Evolutionary conservation across 2,113 vertebrate species (phyloP), one percentile per base, ranked within the genome.

Genomic region (Colius striatus): DNA sequence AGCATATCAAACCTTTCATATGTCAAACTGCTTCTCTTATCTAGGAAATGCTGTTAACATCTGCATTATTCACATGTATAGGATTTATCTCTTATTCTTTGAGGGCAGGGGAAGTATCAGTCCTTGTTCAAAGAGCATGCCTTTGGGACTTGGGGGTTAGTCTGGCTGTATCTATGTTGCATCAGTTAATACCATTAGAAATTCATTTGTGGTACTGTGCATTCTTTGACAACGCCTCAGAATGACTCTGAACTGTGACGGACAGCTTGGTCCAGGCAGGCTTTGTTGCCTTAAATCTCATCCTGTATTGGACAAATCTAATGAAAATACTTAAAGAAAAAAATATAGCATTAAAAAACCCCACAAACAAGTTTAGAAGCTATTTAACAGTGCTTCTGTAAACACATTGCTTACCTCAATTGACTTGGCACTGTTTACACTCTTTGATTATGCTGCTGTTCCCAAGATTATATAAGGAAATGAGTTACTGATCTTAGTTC

Each of bases 401-500:
- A 95, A 76, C 17, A 82, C 26, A 11, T 54, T 66, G 62, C 68
- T 45, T 83, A 51, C 36, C 43, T 86, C 81, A 78, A 94, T 90
- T 77, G 63, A 29, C 60, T 96, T 92, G 66, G 66, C 60, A 48
- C 38, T 73, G 41, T 71, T 95, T 70, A 67, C 71, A 4, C 17
- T 71, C 87, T 74, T 58, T 88, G 72, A 92, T 80, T 78, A 60
- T 93, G 65, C 55, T 87, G 70, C 66, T 78, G 22, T 79, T 92
- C 45, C 54, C 43, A 43, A 47, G 57, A 72, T 83, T 94, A 57
- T 27, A 65, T 83, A 87, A 77, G 65, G 36, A 90, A 84, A 91
- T 79, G 60, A 89, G 71, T 85, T 96, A 82, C 82, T 90, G 71
- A 75, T 94, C 72, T 90, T 79, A 50, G 15, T 84, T 93, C 67